Evolutionary conservation across 2,888 invertebrate species (phyloP).

Genomic region (Magallana nippona): DNA sequence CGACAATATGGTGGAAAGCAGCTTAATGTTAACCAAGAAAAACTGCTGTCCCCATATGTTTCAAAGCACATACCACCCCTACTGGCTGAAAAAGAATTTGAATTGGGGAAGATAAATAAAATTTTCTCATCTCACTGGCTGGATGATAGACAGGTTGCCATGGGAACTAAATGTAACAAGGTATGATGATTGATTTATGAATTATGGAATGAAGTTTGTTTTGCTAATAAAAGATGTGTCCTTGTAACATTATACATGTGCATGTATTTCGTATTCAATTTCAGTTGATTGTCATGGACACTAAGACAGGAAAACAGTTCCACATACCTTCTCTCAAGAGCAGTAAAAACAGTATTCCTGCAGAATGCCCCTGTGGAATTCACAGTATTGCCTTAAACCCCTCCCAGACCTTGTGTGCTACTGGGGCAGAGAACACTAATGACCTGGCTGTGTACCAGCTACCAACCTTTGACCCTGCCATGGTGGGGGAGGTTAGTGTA

Average conservation of each 20-base stretch:
- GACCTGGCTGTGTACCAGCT: slow-evolving; percentile 94
- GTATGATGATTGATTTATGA: slow-evolving; percentile 79
- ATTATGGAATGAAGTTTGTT: too few relatives aligned
- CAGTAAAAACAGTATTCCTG: slow-evolving; percentile 73
- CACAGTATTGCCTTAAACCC: slow-evolving; percentile 97
- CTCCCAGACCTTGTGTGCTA: slow-evolving; percentile 91
- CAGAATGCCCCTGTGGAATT: slow-evolving; percentile 87
- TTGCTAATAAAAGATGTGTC: too few relatives aligned
- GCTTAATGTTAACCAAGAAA: slow-evolving; percentile 43
- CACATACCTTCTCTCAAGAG: slow-evolving; percentile 90
- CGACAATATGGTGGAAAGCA: slow-evolving; percentile 55
- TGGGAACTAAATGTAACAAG: slow-evolving; percentile 98
- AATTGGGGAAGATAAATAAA: slow-evolving; percentile 79
- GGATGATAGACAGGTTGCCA: slow-evolving; percentile 95
- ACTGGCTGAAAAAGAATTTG: slow-evolving; percentile 71
- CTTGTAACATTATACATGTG: too few relatives aligned
- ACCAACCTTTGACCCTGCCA: slow-evolving; percentile 96
- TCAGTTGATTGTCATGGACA: slow-evolving; percentile 94
- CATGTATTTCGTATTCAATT: slow-evolving; percentile 61
- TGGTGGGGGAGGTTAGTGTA: slow-evolving; percentile 88
- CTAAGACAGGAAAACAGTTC: slow-evolving; percentile 90
- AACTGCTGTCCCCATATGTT: slow-evolving; percentile 54
- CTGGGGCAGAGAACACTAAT: slow-evolving; percentile 94
- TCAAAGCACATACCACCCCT: slow-evolving; percentile 67
- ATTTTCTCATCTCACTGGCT: slow-evolving; percentile 97